A percentile compares a stretch with the other conserved stretches of the same genome.
Evolutionary conservation across 1,140 invertebrate species (phyloP).

Genomic region (Tribolium castaneum): DNA sequence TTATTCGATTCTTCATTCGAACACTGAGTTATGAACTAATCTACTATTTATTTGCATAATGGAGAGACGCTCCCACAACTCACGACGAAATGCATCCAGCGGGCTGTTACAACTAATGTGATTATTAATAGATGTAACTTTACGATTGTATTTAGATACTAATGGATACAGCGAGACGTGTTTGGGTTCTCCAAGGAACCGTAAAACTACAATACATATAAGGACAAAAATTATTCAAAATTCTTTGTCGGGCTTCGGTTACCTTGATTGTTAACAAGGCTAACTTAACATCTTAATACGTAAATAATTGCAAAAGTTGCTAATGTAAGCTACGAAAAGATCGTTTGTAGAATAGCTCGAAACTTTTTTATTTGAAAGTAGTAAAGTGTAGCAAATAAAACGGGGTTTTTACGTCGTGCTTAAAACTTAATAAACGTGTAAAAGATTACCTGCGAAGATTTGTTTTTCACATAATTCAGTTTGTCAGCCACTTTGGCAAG

Average conservation of each 20-base stretch:
- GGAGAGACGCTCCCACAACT: not conserved
- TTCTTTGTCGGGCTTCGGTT: too few species aligned
- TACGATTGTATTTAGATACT: not conserved
- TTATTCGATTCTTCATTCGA: conserved; percentile 22
- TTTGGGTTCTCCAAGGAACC: too few species aligned
- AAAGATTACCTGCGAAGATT: not conserved
- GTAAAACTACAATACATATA: too few species aligned
- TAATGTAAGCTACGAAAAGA: too few species aligned
- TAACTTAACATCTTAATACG: too few species aligned
- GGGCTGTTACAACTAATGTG: not conserved
- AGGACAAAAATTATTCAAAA: too few species aligned
- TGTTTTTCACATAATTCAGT: not conserved
- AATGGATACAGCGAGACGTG: too few species aligned
- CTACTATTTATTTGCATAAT: conserved; percentile 14
- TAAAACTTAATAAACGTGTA: not conserved
- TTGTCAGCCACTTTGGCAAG: not conserved
- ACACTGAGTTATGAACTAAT: conserved; percentile 10
- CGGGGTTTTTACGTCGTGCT: not conserved
- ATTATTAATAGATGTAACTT: not conserved
- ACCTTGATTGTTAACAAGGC: too few species aligned
- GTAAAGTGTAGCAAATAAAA: not conserved
- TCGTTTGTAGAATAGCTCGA: not conserved
- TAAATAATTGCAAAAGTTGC: too few species aligned
- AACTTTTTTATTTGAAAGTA: not conserved
- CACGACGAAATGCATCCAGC: not conserved